Evolutionary conservation across 2,797 vertebrate species (phyloP), one percentile per base, ranked within the genome.

Genomic region (Epinephelus awoara): DNA sequence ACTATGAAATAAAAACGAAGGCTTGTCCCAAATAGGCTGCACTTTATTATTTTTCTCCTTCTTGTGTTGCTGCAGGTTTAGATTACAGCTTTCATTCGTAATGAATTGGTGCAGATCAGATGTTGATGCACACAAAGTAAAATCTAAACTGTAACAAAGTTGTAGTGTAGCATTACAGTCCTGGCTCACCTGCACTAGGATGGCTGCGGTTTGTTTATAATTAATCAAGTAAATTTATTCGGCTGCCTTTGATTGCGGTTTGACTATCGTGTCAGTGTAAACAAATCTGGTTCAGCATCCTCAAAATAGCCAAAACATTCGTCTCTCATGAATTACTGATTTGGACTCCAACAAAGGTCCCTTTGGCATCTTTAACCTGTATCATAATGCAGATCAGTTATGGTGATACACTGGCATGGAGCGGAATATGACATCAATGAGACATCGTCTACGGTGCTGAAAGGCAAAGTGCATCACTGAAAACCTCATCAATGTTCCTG

Each of bases 401-500:
- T 25, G 18, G 58, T 65, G 64, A 84, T 19, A 46, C 58, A 23
- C 63, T 54, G 42, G 42, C 63, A 73, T 11, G 54, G 52, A 72
- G 69, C 62, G 71, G 67, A 79, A 70, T 47, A 75, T 82, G 87
- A 88, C 75, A 85, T 88, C 88, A 85, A 51, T 80, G 58, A 42
- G 56, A 79, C 15, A 19, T 86, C 77, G 72, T 83, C 44, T 59
- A 14, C 64, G 17, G 80, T 64, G 87, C 72, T 91, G 87, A 89
- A 90, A 90, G 82, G 79, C 68, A 86, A 87, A 91, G 79, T 82
- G 73, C 81, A 75, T 86, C 72, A 7, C 73, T 80, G 80, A 85
- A 89, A 88, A 72, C 80, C 84, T 88, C 83, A 82, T 90, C 89
- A 86, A 50, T 80, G 79, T 83, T 79, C 25, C 77, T 73, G 56